These are phyloP conservation scores for Nemapogon koenigi DNA, from an alignment of 2,888 invertebrate species.

Conservation along the genomic window DNA sequence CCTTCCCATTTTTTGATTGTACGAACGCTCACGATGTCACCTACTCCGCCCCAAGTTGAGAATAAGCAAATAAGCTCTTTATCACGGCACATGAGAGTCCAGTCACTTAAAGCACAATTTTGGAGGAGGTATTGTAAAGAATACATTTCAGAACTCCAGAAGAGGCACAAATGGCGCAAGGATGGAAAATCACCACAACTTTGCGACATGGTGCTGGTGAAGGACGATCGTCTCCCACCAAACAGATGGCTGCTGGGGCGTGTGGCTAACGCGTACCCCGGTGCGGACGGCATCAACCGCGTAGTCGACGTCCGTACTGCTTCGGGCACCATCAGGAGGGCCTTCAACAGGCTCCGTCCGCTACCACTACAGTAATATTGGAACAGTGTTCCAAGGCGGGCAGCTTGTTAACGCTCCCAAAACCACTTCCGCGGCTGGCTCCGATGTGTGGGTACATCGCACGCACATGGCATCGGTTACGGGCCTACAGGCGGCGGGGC, in stretches of 20 bases:
- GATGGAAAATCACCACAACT: too few species aligned
- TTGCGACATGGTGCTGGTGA: constrained; percentile 3
- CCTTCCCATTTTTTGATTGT: constrained; percentile 12
- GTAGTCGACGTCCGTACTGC: constrained; percentile 9
- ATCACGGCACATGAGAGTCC: neutral
- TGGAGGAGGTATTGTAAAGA: constrained; percentile 7
- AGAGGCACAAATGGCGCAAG: constrained; percentile 7
- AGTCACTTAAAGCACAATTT: constrained; percentile 1
- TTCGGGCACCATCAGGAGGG: constrained; percentile 7
- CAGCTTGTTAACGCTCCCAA: constrained; percentile 4
- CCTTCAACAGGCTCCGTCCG: constrained; percentile 8
- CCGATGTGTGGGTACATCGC: neutral
- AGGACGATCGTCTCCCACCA: constrained; percentile 8
- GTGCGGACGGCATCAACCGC: constrained; percentile 10
- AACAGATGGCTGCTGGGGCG: constrained; percentile 11
- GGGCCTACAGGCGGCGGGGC: too few species aligned
- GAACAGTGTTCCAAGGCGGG: constrained; percentile 8
- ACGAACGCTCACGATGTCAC: constrained; percentile 12
- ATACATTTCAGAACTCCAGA: constrained; percentile 19
- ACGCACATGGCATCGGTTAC: too few species aligned
- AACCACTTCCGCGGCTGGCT: too few species aligned
- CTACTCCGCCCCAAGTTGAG: neutral
- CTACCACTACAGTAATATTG: constrained; percentile 9
- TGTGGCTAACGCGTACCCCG: constrained; percentile 4
- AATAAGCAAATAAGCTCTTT: neutral